Evolutionary conservation across 2,113 vertebrate genomes (phyloP), one percentile per base, ranked within the genome.

Genomic region (Larimichthys polyactis): DNA sequence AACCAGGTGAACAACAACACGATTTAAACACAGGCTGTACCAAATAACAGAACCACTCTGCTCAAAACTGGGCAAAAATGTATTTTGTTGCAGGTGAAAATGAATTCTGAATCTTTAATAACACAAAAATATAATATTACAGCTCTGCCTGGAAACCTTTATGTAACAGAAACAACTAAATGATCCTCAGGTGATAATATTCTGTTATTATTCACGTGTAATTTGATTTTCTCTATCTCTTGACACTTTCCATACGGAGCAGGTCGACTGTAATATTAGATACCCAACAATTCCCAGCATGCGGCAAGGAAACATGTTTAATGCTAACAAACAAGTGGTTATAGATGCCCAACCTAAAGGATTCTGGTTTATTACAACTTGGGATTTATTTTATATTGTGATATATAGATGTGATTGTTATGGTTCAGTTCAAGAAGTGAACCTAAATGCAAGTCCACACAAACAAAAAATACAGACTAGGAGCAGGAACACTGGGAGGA

Each of bases 71-170:
- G 36, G 36, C 36, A 40, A 40, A 40, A 8, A 9, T 9, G 2
- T 11, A 22, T 48, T 22, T 62, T 76, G 60, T 27, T 54, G 20
- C 49, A 57, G 29, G 52, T 67, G 63, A 67, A 66, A 77, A 58
- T 32, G 6, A 75, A 65, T 65, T 65, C 32, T 70, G 51, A 55
- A 5, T 22, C 60, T 11, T 40, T 29, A 55, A 77, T 43, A 77
- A 29, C 17, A 19, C 11, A 27, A 60, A 62, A 52, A 54, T 40
- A 40, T 29, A 22, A 52, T 11, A 27, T 2, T 43, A 11, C 27
- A 36, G 27, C 44, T 64, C 48, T 44, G n/a, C 17, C 12, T n/a
- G 2, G 20, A 46, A 24, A 67, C 44, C 16, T 17, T 66, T 10
- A 17, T 6, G 20, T 4, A 58, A 46, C 22, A 22, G 11, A 16